Evolutionary conservation across 2,113 vertebrate species (phyloP), one percentile per base, ranked within the genome.

Genomic region (Trematocara unimaculatum): DNA sequence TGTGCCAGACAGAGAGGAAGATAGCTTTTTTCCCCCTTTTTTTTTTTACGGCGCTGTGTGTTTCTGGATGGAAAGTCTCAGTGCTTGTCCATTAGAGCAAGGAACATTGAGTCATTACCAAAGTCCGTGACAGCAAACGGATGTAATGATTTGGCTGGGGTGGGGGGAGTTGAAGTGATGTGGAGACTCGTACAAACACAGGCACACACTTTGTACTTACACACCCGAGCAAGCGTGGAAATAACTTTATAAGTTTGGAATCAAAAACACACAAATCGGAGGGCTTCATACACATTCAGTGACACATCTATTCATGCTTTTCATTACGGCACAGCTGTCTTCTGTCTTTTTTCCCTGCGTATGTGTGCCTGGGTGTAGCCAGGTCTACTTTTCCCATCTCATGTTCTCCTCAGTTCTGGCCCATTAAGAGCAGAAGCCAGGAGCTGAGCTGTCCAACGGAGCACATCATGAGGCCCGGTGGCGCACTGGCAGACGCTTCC

Each of bases 401-500:
- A 29, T 85, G 70, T 64, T 70, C 74, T 80, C 64, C 35, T 89
- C 83, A 67, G 85, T 90, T 92, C 88, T 80, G 87, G 56, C 77
- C 85, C 90, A 94, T 95, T 93, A 93, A 54, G 23, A 85, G 54
- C 42, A 79, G 79, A 56, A 90, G 86, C 81, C 20, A 29, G 81
- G 62, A 86, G 91, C 87, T 49, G 74, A 79, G 78, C 70, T 53
- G 81, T 90, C 93, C 89, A 93, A 12, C 42, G 12, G 90, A 91
- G 92, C 91, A 87, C 70, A 55, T 90, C 90, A 93, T 70, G 88
- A 90, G 85, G 84, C 86, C 87, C 53, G 18, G 78, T 79, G 88
- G 84, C 38, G 8, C 88, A 38, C 88, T 87, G 82, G 89, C 90
- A 88, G 85, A 89, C 79, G 79, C 89, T 91, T 88, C 87, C 87